Conservation (phyloP, 1,140 invertebrate species). For the Stegodyphus dumicola region DNA sequence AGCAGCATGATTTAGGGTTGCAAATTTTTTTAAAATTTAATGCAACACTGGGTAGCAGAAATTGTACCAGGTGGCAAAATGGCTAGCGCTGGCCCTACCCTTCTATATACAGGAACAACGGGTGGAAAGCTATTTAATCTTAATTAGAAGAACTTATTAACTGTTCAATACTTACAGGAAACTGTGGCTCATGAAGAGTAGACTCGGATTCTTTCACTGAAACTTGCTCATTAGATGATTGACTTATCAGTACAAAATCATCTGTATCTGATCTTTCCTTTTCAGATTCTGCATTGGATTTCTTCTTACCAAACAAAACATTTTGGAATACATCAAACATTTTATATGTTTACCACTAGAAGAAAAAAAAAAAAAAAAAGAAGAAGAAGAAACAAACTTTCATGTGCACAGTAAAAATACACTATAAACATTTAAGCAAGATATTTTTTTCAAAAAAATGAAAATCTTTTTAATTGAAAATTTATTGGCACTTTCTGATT, state of each 20-base stretch:
- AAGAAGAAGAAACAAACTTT: background rate
- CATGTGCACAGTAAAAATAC: no score
- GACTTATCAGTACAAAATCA: conserved; percentile 50
- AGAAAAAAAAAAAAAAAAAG: conserved; percentile 14
- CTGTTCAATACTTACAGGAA: conserved; percentile 32
- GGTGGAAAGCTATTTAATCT: no score
- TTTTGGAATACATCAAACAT: conserved; percentile 60
- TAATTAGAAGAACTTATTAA: background rate
- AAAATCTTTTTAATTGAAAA: no score
- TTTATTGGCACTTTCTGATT: no score
- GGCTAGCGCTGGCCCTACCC: no score
- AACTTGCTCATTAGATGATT: conserved; percentile 23
- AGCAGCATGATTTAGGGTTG: no score
- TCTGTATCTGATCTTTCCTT: conserved; percentile 44
- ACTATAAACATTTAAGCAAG: no score
- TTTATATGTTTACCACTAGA: conserved; percentile 19
- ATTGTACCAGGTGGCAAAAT: no score
- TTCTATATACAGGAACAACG: no score
- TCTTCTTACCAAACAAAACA: conserved; percentile 56
- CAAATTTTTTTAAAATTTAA: no score
- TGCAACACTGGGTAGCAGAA: no score
- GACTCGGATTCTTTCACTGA: conserved; percentile 20
- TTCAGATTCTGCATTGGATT: conserved; percentile 39
- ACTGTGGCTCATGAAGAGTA: conserved; percentile 14
- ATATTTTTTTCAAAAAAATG: no score